Base-by-base conservation (phyloP, 2,797 vertebrate genomes). In the Periparus ater region DNA sequence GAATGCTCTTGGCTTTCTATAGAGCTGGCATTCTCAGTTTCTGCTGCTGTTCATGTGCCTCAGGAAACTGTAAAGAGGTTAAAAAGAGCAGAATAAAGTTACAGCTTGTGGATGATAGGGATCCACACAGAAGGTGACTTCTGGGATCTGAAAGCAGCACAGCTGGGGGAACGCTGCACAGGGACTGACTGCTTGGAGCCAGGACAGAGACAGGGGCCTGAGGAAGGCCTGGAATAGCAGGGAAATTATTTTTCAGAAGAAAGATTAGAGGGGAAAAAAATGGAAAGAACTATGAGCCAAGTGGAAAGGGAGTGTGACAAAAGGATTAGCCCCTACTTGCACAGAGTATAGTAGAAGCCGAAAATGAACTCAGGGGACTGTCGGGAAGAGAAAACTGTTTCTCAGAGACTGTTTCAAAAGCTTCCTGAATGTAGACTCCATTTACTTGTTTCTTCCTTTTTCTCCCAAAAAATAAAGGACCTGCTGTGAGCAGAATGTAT, bases 321-420 rank as follows among this genome's bases (percentile, higher is more conserved):
- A 85, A 91, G 36, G 36, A 92, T 79, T 78, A 89, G 72, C 36
- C 29, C n/a, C 44, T 78, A 30, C 74, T 83, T 61, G 66, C 32
- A 66, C 48, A 51, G 9, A 32, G 10, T 42, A 30, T 6, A 78
- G 65, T 11, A 72, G 58, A 77, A 89, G 68, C 75, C 3, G 14
- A 96, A 89, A 97, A 81, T 27, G 3, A 89, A 80, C 48, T 42
- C 0, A 1, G 51, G 36, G 48, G 68, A 72, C 38, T 86, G 89
- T 38, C 77, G 87, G 62, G 42, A 42, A 38, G 80, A 72, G 30
- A 79, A 85, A 80, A 79, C 38, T 48, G 48, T 84, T 93, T 83
- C 76, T 94, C 79, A 58, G 65, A 68, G 62, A 67, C 72, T 67
- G 23, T 92, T 90, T 89, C 65, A 93, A 91, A 90, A 48, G 36